phyloP scores from a whole-genome alignment of 2,888 invertebrate species.

The Artemia sinica region DNA sequence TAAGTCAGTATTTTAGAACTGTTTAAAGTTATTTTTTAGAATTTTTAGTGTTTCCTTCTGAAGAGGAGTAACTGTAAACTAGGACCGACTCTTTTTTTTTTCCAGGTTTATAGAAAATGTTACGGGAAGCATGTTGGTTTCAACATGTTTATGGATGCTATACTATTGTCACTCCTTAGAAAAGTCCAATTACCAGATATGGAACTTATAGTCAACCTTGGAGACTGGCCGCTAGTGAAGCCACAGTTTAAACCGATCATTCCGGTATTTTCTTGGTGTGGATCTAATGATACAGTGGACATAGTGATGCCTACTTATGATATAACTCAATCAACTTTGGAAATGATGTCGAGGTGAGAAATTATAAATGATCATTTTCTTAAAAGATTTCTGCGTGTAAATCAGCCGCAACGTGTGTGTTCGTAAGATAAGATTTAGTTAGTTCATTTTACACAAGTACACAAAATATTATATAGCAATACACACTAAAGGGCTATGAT shows the following conservation, averaged over 20 bases:
- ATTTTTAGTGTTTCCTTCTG: conserved; percentile 22
- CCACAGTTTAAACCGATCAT: conserved; percentile 37
- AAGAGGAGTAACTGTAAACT: not conserved
- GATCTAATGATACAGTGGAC: conserved; percentile 63
- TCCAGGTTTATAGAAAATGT: conserved; percentile 57
- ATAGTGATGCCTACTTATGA: conserved; percentile 91
- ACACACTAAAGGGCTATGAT: no score
- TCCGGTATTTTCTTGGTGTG: conserved; percentile 93
- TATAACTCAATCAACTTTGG: conserved; percentile 71
- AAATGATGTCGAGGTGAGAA: conserved; percentile 72
- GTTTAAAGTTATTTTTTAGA: conserved; percentile 20
- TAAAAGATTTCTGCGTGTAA: no score
- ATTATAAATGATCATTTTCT: not conserved
- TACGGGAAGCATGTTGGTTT: conserved; percentile 90
- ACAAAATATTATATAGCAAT: no score
- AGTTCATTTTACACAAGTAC: no score
- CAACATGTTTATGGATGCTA: conserved; percentile 81
- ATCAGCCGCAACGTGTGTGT: no score
- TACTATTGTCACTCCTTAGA: conserved; percentile 58
- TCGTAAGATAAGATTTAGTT: no score
- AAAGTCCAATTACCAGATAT: conserved; percentile 66
- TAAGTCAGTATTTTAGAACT: not conserved
- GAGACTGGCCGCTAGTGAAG: conserved; percentile 74
- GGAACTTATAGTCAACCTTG: conserved; percentile 78
- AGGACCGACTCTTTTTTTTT: not conserved